Evolutionary conservation across 64 coral and sea anemone species (phyloP).

Genomic region (Cladopsammia gracilis): DNA sequence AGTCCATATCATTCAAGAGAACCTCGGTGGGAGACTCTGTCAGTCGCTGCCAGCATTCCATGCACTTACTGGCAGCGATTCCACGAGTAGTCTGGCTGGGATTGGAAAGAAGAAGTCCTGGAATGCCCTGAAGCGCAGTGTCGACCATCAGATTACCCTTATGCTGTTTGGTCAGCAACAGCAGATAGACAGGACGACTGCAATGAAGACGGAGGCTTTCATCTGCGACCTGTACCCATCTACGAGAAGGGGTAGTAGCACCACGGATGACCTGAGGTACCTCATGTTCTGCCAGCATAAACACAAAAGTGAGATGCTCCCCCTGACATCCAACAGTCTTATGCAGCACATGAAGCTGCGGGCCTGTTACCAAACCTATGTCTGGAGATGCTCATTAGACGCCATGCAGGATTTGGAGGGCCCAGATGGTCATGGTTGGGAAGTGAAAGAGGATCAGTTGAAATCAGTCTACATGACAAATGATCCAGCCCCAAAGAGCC

Average conservation of each 20-base stretch:
- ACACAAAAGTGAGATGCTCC: constrained; percentile 29
- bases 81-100: constrained; percentile 13
- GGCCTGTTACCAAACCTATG: constrained; percentile 26
- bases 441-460: constrained; percentile 53
- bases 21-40: not conserved
- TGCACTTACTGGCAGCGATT: constrained; percentile 28
- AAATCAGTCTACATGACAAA: constrained; percentile 58
- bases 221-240: constrained; percentile 56
- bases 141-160: not conserved
- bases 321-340: constrained; percentile 51
- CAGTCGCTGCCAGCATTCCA: constrained; percentile 34
- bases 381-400: constrained; percentile 43
- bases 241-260: constrained; percentile 34
- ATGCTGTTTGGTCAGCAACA: not conserved
- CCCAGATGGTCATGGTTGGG: constrained; percentile 30
- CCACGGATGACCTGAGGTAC: constrained; percentile 63
- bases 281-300: constrained; percentile 68
- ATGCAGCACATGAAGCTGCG: constrained; percentile 33
- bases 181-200: not conserved
- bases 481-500: constrained; percentile 32
- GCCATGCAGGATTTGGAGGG: constrained; percentile 23
- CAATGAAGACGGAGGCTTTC: constrained; percentile 6
- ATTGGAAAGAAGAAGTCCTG: constrained; percentile 19
- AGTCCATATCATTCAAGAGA: constrained; percentile 4
- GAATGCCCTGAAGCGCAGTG: constrained; percentile 16